Conservation (phyloP, 2,113 vertebrate species). For the Campylomormyrus numenius region DNA sequence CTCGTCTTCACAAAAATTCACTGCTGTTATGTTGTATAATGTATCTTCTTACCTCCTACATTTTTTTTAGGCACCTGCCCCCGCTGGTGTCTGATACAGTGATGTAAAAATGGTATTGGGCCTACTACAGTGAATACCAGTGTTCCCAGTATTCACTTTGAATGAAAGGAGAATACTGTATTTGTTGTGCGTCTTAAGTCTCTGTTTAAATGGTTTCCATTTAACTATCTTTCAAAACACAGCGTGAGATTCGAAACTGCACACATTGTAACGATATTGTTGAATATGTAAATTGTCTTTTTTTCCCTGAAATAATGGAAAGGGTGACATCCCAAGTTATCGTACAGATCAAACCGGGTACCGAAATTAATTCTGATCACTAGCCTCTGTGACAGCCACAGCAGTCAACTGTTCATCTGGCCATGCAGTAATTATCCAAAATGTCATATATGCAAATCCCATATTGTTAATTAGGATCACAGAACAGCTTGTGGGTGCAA, state of each 20-base stretch:
- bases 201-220: not conserved
- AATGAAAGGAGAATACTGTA: not conserved
- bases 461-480: constrained; percentile 5
- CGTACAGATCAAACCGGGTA: not conserved
- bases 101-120: not conserved
- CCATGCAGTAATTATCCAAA: constrained; percentile 18
- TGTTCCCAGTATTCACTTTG: not conserved
- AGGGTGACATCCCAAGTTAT: not conserved
- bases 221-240: not conserved
- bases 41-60: not conserved
- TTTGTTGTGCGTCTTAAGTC: not conserved
- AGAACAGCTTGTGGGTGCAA: not conserved
- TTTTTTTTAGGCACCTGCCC: not conserved
- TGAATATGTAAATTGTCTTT: not conserved
- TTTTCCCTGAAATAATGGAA: not conserved
- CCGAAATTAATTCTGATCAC: not conserved
- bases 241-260: not conserved
- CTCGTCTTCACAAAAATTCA: not conserved
- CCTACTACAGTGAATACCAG: not conserved
- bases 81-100: not conserved
- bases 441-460: not conserved
- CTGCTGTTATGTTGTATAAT: not conserved
- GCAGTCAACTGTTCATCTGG: not conserved
- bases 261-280: not conserved
- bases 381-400: not conserved